Evolutionary conservation across 1,140 invertebrate genomes (phyloP), one percentile per base, ranked within the genome.

Genomic region (Archivesica marissinica): DNA sequence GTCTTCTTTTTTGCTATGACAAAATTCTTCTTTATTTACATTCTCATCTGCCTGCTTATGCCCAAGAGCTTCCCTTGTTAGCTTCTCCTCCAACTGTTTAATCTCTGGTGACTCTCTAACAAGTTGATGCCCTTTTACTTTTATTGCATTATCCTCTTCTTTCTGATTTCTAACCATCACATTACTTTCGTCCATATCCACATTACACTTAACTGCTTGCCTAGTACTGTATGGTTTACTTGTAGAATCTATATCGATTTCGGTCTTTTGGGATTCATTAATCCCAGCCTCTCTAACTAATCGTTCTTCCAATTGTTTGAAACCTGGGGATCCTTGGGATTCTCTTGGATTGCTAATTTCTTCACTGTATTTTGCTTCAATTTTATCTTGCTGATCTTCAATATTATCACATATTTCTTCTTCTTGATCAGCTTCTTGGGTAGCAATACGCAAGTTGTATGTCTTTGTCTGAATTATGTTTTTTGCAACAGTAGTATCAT

Each of bases 281-380:
- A 72, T n/a, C 4, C 68, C 68, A 30, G 68, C 68, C 25, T 72
- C 39, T 23, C 68, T 44, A 13, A 50, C 47, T 25, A 72, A 72
- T 13, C 47, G 39, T 47, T 72, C 39, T 72, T 72, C 39, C n/a
- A 72, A 50, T 30, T 64, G 28, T 17, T 64, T 64, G 4, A 64
- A 64, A 30, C 23, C 59, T 6, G 59, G 59, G 35, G 59, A 64
- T 9, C 28, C 23, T 25, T 64, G 13, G 11, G 11, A 15, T 13
- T 13, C 13, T 64, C 28, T 64, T 13, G 4, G 28, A 13, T 25
- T 33, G 28, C 35, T 33, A 30, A 33, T 64, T 64, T 64, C 59
- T 33, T 64, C 9, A 2, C 7, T 64, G 9, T 11, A 28, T 30
- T 64, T 64, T 1, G 6, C 13, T 6, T 9, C 23, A 25, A 28